Conservation (phyloP, 37 sponge, comb jelly and placozoan species). For the Dysidea cf. avara region DNA sequence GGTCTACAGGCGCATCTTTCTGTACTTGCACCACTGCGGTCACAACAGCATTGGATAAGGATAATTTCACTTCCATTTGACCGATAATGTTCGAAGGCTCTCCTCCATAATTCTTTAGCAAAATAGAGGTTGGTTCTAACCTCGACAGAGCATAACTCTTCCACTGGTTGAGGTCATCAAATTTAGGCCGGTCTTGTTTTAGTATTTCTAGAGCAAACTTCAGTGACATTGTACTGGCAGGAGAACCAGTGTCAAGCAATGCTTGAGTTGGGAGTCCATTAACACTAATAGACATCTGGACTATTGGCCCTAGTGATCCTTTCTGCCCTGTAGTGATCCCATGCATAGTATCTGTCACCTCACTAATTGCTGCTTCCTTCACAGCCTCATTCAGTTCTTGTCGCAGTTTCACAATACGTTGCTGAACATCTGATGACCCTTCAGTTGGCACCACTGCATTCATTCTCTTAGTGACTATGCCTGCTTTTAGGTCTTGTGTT, state of each 20-base stretch:
- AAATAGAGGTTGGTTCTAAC: neutral
- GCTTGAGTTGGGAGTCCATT: neutral
- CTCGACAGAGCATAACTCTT: neutral
- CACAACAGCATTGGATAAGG: neutral
- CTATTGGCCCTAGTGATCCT: neutral
- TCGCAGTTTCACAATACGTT: too few species aligned
- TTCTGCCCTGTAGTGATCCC: neutral
- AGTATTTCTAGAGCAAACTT: neutral
- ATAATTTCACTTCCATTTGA: constrained; percentile 3
- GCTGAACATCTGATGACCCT: neutral
- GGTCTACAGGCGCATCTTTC: constrained; percentile 29
- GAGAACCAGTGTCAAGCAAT: constrained; percentile 3
- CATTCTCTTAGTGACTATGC: neutral
- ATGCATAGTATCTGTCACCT: neutral
- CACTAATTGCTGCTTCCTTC: neutral
- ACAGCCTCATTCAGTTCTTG: neutral
- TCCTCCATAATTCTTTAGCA: constrained; percentile 12
- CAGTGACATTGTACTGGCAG: neutral
- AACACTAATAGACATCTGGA: neutral
- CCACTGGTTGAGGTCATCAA: neutral
- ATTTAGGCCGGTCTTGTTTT: neutral
- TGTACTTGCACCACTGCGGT: constrained; percentile 7
- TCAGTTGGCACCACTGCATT: neutral
- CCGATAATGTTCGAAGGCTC: neutral
- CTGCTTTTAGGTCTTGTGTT: constrained; percentile 1